A percentile compares a stretch with the other conserved stretches of the same genome.
These are phyloP conservation scores for Cassiopea andromeda DNA, from an alignment of 30 jellyfish, hydroid and myxozoan species.

Conservation along the genomic window DNA sequence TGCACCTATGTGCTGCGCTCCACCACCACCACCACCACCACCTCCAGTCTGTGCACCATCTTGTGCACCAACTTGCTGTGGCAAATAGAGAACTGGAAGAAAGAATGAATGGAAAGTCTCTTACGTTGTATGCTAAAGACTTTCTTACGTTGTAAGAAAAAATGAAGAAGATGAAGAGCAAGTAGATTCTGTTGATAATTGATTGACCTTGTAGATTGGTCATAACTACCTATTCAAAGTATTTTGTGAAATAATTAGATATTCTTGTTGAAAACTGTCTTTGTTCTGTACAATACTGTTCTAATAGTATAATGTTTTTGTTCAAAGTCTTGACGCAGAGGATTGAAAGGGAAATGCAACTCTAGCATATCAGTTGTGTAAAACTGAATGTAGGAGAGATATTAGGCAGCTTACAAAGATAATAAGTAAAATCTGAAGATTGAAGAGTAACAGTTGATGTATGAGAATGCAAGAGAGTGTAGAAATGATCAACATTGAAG, in stretches of 20 bases:
- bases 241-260: not conserved
- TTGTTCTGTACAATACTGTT: not conserved
- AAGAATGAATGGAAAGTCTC: not conserved
- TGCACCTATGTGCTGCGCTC: constrained; percentile 84
- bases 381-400: too few species aligned
- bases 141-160: not conserved
- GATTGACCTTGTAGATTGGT: not conserved
- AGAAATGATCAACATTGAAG: too few species aligned
- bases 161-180: not conserved
- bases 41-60: constrained; percentile 85
- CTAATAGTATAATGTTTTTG: too few species aligned
- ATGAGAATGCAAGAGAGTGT: too few species aligned
- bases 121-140: not conserved
- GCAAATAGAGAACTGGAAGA: constrained; percentile 53
- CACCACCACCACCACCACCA: constrained; percentile 91
- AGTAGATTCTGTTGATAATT: not conserved
- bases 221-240: too few species aligned
- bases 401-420: too few species aligned
- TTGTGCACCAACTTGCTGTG: constrained; percentile 89
- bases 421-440: too few species aligned
- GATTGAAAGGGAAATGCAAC: too few species aligned
- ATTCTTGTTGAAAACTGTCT: not conserved
- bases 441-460: too few species aligned
- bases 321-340: too few species aligned
- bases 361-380: too few species aligned